Evolutionary conservation across 2,797 vertebrate genomes (phyloP).

Genomic region (Spinus olivaceus): DNA sequence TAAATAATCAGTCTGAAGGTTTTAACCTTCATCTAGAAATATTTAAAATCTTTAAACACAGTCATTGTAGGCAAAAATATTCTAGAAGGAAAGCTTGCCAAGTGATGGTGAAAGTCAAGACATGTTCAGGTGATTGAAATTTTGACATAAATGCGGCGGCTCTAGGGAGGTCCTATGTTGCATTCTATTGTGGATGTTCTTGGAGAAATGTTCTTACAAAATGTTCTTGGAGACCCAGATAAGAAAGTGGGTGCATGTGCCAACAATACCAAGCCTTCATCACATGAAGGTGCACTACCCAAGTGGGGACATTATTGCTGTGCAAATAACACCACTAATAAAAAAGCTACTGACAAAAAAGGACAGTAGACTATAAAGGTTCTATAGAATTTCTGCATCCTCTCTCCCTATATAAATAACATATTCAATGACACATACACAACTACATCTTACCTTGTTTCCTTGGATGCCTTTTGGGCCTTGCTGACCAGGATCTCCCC

Average conservation of each 20-base stretch:
- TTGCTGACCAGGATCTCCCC: constrained; percentile 80
- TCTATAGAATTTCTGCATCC: not conserved
- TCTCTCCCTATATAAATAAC: not conserved
- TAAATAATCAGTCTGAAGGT: not conserved
- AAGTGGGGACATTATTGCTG: not conserved
- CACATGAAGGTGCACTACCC: not conserved
- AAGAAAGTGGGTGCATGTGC: not conserved
- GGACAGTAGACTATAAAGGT: not conserved
- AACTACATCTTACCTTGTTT: constrained; percentile 80
- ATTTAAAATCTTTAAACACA: not conserved
- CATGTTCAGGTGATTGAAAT: not conserved
- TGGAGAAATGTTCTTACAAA: not conserved
- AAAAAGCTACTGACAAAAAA: not conserved
- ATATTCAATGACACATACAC: not conserved
- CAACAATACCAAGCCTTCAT: not conserved
- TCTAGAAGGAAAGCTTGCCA: not conserved
- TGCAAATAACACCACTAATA: not conserved
- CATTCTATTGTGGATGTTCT: not conserved
- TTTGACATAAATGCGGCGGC: not conserved
- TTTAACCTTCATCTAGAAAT: not conserved
- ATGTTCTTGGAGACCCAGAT: not conserved
- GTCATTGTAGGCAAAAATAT: not conserved
- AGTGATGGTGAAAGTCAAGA: not conserved
- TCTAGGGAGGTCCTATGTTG: not conserved
- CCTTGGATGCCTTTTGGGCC: constrained; percentile 82